A percentile compares a stretch with the other conserved stretches of the same genome.
These are phyloP conservation scores for Cyrtonyx montezumae DNA, from an alignment of 2,113 vertebrate species.

Conservation along the genomic window DNA sequence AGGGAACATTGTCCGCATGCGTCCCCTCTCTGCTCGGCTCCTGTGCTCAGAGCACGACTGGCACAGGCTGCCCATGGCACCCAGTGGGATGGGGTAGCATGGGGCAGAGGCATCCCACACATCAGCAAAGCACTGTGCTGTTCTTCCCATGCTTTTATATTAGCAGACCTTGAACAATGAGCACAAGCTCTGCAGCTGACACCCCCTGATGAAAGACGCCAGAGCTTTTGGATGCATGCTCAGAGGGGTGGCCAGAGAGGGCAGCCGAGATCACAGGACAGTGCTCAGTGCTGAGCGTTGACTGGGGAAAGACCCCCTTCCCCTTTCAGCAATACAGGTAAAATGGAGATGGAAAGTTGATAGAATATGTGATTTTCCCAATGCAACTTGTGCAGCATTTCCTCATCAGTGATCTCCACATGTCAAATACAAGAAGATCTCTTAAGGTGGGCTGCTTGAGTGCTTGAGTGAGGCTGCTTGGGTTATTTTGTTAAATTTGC, in stretches of 20 bases:
- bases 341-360: not conserved
- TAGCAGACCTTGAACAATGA: not conserved
- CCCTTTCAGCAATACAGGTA: not conserved
- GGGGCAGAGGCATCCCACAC: not conserved
- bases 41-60: accelerated
- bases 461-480: not conserved
- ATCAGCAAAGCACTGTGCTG: not conserved
- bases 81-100: not conserved
- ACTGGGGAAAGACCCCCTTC: not conserved
- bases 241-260: accelerated
- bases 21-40: constrained; percentile 2
- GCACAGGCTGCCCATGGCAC: not conserved
- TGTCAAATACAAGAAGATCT: not conserved
- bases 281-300: not conserved
- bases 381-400: not conserved
- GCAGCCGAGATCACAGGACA: not conserved
- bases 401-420: not conserved
- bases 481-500: not conserved
- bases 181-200: not conserved
- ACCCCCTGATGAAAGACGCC: not conserved
- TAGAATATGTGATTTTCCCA: not conserved
- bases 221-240: not conserved
- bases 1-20: constrained; percentile 28
- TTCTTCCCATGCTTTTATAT: not conserved
- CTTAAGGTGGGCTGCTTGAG: not conserved